Base-by-base conservation (phyloP, 2,113 vertebrate species). In the Sylvicapra grimmia region DNA sequence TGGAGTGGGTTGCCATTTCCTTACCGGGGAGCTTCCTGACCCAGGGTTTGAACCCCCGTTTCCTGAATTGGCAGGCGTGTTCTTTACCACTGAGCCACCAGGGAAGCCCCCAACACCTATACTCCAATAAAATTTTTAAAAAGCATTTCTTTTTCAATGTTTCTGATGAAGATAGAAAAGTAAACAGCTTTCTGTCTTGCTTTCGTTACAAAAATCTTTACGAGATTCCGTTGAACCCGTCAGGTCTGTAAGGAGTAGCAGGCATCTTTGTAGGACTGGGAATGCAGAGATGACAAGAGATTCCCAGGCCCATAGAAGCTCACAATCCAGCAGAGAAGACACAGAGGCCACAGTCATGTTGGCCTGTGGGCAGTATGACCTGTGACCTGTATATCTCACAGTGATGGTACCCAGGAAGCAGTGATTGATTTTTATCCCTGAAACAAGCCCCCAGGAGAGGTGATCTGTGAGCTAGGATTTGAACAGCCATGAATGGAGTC, bases 121-220 rank as follows among this genome's bases (percentile, higher is more conserved):
- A 9, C 25, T 79, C 13, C 40, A 79, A 79, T 47, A 16, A 16
- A 16, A 9, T 2, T 1, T 79, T 47, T 47, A 29, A 2, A 0
- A 79, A 29, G 14, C 25, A 47, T 79, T 79, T 51, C 14, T 40
- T 56, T 56, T 68, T 63, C 21, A 49, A 6, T 82, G 33, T 93
- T 92, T 87, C 56, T 94, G 86, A 49, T 25, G 65, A 51, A 96
- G 54, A 77, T 58, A 93, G 49, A 90, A 8, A 16, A n/a, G 27
- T 36, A 14, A 44, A 23, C 2, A 1, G 6, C 27, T 90, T 92
- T 53, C 89, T 25, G 86, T 83, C n/a, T 92, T 56, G 86, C 6
- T 44, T 90, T 59, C 27, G 9, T 86, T 65, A 83, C 19, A 79
- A n/a, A 89, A 96, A 47, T 33, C 31, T 89, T 95, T 15, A 59